A percentile compares a stretch with the other conserved stretches of the same genome.
Evolutionary conservation across 2,888 invertebrate genomes (phyloP).

Genomic region (Polietes domitor): DNA sequence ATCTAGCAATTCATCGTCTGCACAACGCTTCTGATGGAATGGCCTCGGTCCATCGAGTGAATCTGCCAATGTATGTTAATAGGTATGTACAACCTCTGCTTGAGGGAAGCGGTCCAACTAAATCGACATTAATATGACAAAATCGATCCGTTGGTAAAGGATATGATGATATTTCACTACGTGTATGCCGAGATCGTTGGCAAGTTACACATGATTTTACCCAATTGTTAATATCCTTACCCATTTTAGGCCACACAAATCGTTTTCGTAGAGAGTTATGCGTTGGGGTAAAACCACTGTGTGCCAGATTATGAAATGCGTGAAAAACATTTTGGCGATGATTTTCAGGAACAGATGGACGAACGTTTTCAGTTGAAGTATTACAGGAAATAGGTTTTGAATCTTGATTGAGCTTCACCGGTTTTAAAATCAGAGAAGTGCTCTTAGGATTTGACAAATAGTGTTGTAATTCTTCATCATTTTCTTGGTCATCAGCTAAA

Average conservation of each 20-base stretch:
- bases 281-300: too few relatives aligned
- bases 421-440: constrained; percentile 1
- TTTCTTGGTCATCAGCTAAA: not conserved
- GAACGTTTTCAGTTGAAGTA: not conserved
- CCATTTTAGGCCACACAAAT: constrained; percentile 62
- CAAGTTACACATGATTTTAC: constrained; percentile 34
- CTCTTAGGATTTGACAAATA: not conserved
- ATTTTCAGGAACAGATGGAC: constrained; percentile 35
- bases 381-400: constrained; percentile 17
- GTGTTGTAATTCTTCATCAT: constrained; percentile 13
- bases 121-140: constrained; percentile 44
- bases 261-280: not conserved
- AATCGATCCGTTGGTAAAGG: constrained; percentile 18
- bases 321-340: constrained; percentile 54
- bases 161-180: constrained; percentile 13
- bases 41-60: constrained; percentile 50
- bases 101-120: constrained; percentile 37
- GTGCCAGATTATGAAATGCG: too few relatives aligned
- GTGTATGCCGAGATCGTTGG: constrained; percentile 27
- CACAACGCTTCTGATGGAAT: constrained; percentile 41
- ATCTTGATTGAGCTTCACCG: constrained; percentile 22
- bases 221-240: not conserved
- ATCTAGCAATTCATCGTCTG: constrained; percentile 45
- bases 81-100: constrained; percentile 37
- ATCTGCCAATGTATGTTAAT: constrained; percentile 55